phyloP scores from a whole-genome alignment of 2,888 invertebrate species.

The Siphlonurus alternatus region DNA sequence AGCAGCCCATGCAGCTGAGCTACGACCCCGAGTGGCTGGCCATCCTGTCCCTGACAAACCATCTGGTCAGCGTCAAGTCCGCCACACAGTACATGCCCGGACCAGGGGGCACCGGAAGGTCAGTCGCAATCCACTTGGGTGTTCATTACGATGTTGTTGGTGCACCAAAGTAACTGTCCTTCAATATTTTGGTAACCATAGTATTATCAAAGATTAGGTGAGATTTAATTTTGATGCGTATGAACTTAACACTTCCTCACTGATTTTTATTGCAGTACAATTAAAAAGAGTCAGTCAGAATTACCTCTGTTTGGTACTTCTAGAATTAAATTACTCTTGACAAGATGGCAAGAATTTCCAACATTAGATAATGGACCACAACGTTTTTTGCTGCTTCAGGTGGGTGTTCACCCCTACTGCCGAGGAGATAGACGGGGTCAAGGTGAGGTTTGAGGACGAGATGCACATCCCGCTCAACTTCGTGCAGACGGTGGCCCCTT shows the following conservation, averaged over 20 bases:
- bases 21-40: conserved; percentile 93
- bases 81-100: conserved; percentile 66
- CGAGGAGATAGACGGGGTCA: conserved; percentile 50
- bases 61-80: conserved; percentile 58
- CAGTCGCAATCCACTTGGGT: conserved; percentile 12
- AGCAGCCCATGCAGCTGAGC: conserved; percentile 36
- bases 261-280: too few relatives aligned
- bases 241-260: too few relatives aligned
- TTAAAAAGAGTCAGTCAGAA: too few relatives aligned
- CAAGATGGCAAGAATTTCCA: too few relatives aligned
- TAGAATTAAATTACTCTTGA: too few relatives aligned
- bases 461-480: conserved; percentile 66
- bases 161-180: too few relatives aligned
- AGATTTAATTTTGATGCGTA: too few relatives aligned
- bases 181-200: too few relatives aligned
- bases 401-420: conserved; percentile 54
- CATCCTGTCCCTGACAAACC: conserved; percentile 73
- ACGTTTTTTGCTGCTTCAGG: conserved; percentile 28
- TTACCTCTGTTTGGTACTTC: too few relatives aligned
- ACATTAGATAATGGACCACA: background rate
- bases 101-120: conserved; percentile 49
- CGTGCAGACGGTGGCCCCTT: conserved; percentile 49
- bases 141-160: background rate
- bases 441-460: conserved; percentile 43
- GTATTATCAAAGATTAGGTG: too few relatives aligned